These are phyloP conservation scores for Eulacestoma nigropectus DNA, from an alignment of 2,113 vertebrate genomes.

Conservation along the genomic window DNA sequence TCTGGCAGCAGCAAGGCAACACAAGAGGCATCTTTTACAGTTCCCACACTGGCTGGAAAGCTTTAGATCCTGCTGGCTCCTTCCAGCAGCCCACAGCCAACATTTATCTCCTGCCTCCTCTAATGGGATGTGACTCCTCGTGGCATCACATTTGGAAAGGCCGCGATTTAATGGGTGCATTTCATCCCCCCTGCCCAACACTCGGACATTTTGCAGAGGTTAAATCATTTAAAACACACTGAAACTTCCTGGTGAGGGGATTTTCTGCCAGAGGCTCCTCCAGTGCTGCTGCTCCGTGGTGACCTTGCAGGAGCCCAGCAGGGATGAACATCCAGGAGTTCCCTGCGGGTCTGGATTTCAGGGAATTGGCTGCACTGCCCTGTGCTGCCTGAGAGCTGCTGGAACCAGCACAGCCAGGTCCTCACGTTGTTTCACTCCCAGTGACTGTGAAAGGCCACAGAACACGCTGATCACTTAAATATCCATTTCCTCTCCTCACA, in stretches of 20 bases:
- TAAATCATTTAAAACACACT: not conserved
- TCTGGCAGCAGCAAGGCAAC: too few relatives aligned
- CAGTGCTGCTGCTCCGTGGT: not conserved
- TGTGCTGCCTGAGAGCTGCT: not conserved
- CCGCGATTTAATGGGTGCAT: not conserved
- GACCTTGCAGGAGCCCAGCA: not conserved
- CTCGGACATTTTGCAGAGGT: not conserved
- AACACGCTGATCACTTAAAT: not conserved
- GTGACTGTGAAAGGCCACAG: not conserved
- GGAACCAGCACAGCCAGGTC: not conserved
- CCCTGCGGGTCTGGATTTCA: not conserved
- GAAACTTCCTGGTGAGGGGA: not conserved
- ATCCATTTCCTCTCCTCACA: not conserved
- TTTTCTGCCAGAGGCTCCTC: not conserved
- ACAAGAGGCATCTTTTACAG: too few relatives aligned
- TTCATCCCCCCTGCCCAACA: not conserved
- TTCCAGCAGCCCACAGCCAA: too few relatives aligned
- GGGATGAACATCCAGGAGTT: not conserved
- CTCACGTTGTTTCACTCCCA: not conserved
- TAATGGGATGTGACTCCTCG: constrained; percentile 51
- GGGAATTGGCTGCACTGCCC: not conserved
- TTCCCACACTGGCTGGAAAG: too few relatives aligned
- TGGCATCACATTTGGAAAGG: constrained; percentile 48
- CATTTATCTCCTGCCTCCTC: too few relatives aligned
- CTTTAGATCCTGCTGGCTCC: too few relatives aligned